Evolutionary conservation across 1,140 invertebrate species (phyloP).

Genomic region (Cherax quadricarinatus): DNA sequence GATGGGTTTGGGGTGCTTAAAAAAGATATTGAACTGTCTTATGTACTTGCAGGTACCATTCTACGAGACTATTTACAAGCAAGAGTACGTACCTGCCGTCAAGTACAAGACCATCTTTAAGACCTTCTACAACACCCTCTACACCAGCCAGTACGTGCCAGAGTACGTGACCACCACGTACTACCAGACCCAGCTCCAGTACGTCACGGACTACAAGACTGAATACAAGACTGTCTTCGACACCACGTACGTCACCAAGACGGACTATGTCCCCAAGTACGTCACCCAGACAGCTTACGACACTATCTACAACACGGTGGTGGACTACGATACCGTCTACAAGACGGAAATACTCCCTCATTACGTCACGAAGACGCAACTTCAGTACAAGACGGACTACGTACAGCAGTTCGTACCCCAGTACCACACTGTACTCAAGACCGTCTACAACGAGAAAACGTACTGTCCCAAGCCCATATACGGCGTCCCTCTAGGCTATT

Average conservation of each 20-base stretch:
- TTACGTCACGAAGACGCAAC: background rate
- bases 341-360: background rate
- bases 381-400: background rate
- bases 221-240: slow-evolving; percentile 42
- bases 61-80: slow-evolving; percentile 34
- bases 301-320: slow-evolving; percentile 18
- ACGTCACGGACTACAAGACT: slow-evolving; percentile 27
- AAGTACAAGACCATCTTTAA: slow-evolving; percentile 21
- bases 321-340: slow-evolving; percentile 39
- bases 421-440: background rate
- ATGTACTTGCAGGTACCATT: slow-evolving; percentile 19
- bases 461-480: background rate
- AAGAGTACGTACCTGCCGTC: slow-evolving; percentile 26
- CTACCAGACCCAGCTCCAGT: slow-evolving; percentile 44
- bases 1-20: too few relatives aligned
- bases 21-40: too few relatives aligned
- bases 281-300: slow-evolving; percentile 38
- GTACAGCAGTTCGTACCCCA: background rate
- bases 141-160: slow-evolving; percentile 47
- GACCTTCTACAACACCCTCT: slow-evolving; percentile 38
- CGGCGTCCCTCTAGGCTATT: too few relatives aligned
- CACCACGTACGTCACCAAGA: slow-evolving; percentile 43
- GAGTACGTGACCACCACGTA: slow-evolving; percentile 42
- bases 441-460: background rate
- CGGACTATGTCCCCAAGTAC: slow-evolving; percentile 42